phyloP scores from a whole-genome alignment of 2,113 vertebrate species.

The Crypturellus undulatus region DNA sequence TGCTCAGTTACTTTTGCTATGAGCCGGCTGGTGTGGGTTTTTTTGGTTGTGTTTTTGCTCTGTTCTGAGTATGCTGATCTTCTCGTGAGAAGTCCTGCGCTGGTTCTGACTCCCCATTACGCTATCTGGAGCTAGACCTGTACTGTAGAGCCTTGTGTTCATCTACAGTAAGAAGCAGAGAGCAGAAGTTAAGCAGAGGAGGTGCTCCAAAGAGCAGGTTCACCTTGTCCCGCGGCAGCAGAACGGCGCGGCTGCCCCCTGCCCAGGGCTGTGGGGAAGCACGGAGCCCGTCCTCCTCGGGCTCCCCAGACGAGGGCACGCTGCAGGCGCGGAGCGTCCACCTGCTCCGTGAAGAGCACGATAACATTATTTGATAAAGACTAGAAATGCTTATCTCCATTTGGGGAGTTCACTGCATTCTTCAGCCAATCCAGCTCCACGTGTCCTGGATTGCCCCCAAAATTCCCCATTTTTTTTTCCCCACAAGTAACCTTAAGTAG shows the following conservation, averaged over 20 bases:
- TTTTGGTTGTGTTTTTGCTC: background rate
- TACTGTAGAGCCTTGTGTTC: background rate
- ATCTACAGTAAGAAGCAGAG: background rate
- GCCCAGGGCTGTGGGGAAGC: background rate
- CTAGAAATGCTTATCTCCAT: conserved; percentile 53
- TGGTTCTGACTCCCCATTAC: background rate
- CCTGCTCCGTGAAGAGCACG: conserved; percentile 45
- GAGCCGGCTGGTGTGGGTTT: background rate
- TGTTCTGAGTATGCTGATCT: background rate
- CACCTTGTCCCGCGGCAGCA: background rate
- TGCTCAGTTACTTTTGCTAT: background rate
- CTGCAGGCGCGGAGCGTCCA: conserved; percentile 38
- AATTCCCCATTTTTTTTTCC: conserved; percentile 60
- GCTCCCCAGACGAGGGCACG: background rate
- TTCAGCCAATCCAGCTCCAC: conserved; percentile 14
- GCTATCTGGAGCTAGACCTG: background rate
- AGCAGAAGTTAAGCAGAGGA: background rate
- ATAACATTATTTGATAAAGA: conserved; percentile 60
- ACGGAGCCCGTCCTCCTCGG: background rate
- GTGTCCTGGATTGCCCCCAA: conserved; percentile 9
- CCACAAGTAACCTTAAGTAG: conserved; percentile 49
- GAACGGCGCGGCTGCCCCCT: background rate
- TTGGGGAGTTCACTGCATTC: conserved; percentile 55
- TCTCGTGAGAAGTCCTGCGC: background rate
- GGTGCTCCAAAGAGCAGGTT: background rate